phyloP scores from a whole-genome alignment of 2,113 vertebrate genomes.

The Leptodactylus fuscus region DNA sequence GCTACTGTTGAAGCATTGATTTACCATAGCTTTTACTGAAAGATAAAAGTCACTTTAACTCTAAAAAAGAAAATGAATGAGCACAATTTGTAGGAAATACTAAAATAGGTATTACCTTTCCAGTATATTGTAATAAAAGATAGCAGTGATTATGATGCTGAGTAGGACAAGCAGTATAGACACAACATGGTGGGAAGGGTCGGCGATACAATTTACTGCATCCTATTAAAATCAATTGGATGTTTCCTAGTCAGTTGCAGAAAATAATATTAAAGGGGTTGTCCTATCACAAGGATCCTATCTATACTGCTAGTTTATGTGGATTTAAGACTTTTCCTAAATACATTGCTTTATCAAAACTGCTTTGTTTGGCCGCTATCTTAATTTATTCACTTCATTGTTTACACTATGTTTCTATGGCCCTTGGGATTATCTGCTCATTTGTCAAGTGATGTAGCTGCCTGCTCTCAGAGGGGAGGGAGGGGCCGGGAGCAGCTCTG shows the following conservation, averaged over 20 bases:
- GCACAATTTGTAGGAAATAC: constrained; percentile 1
- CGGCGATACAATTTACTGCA: neutral
- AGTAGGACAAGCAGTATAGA: neutral
- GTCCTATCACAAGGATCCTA: too few species aligned
- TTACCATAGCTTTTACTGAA: constrained; percentile 40
- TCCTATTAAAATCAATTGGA: neutral
- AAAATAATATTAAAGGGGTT: neutral
- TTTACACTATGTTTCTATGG: too few species aligned
- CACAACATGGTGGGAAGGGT: neutral
- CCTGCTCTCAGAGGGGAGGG: too few species aligned
- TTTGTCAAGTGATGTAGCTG: too few species aligned
- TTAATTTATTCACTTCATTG: too few species aligned
- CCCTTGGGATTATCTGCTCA: too few species aligned
- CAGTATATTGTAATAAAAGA: constrained; percentile 19
- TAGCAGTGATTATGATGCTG: constrained; percentile 1
- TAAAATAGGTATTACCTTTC: neutral
- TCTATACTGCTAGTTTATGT: too few species aligned
- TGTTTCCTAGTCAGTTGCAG: neutral
- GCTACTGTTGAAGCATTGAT: constrained; percentile 21
- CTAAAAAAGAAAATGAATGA: neutral
- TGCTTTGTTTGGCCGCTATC: too few species aligned
- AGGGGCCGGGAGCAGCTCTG: too few species aligned
- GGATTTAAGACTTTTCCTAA: too few species aligned
- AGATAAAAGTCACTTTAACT: constrained; percentile 40
- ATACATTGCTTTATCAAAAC: too few species aligned